Evolutionary conservation across 1,140 invertebrate genomes (phyloP), one percentile per base, ranked within the genome.

Genomic region (Melipona quadrifasciata): DNA sequence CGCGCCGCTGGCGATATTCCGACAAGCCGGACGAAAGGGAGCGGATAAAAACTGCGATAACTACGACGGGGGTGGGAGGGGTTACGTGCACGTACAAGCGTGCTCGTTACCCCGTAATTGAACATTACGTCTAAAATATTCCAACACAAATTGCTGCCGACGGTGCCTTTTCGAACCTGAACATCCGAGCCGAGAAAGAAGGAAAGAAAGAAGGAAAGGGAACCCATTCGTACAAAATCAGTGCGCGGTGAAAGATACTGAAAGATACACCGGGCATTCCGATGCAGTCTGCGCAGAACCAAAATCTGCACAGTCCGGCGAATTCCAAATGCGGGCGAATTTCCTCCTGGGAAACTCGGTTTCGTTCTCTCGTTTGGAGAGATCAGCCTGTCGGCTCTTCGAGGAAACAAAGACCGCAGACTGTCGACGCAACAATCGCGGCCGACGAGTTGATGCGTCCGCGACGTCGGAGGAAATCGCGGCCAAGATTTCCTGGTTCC

Each of bases 21-120:
- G n/a, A 27, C 11, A 61, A 61, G 61, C 39, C n/a, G 55, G 17
- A 19, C 34, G 19, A 21, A 81, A 64, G 3, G 70, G 58, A 47
- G 71, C 61, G 34, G 68, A 16, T 70, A 70, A 80, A 80, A 80
- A 34, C 31, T 21, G 31, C 19, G 65, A 53, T 67, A 67, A 70
- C 47, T 17, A 53, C 24, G n/a, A 11, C n/a, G n/a, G n/a, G n/a
- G n/a, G n/a, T n/a, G n/a, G 39, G 39, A 8, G 12, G 70, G 70
- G 27, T 61, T 17, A 55, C 34, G 67, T 34, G 12, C 24, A 55
- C 51, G 12, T 47, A 47, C 39, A 47, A 47, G 65, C 6, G 31
- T n/a, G 58, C 79, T 73, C 79, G n/a, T 72, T 73, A 65, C 16
- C 55, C 19, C 51, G 24, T 74, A 74, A 74, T 81, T 74, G 80